Evolutionary conservation across 1,140 invertebrate species (phyloP), one percentile per base, ranked within the genome.

Genomic region (Drosophila watanabei): DNA sequence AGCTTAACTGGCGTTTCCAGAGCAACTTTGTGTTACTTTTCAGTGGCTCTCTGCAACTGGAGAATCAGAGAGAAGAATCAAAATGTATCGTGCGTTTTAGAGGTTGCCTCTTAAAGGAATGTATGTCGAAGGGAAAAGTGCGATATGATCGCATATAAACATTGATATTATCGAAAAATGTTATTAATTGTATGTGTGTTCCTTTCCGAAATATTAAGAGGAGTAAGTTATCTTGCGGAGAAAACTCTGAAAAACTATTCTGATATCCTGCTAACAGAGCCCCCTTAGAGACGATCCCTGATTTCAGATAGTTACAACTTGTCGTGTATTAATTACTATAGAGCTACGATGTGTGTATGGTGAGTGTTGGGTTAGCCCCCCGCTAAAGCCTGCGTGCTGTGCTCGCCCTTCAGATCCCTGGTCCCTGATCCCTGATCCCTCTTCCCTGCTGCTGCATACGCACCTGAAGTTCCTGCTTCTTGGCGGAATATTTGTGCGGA

Each of bases 391-490:
- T 35, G 33, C 20, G 43, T 20, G 3, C n/a, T 13, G 18, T 18
- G 8, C 18, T 20, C 43, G n/a, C 9, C 20, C 11, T 11, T 18
- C 5, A 18, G 9, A 45, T 18, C 14, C 16, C 39, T 10, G 14
- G 6, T 16, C 3, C 39, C 43, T 7, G 6, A 28, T 28, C 16
- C 28, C 13, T 54, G 8, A 28, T 41, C 18, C 35, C 18, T 32
- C 5, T n/a, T 51, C 45, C 13, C n/a, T 62, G 11, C 13, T 30
- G 57, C 57, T 51, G 76, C 76, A 88, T 92, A 92, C 91, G 78
- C 80, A 92, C 92, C 92, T 92, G 92, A 88, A 91, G 89, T 82
- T 93, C 92, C 86, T 91, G 91, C 89, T 92, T 92, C 82, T 93
- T 93, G 60, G 76, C 76, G 78, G 77, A 82, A 76, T 92, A 93